A percentile compares a stretch with the other conserved stretches of the same genome.
Evolutionary conservation across 2,888 invertebrate species (phyloP).

Genomic region (Drosophila heteroneura): DNA sequence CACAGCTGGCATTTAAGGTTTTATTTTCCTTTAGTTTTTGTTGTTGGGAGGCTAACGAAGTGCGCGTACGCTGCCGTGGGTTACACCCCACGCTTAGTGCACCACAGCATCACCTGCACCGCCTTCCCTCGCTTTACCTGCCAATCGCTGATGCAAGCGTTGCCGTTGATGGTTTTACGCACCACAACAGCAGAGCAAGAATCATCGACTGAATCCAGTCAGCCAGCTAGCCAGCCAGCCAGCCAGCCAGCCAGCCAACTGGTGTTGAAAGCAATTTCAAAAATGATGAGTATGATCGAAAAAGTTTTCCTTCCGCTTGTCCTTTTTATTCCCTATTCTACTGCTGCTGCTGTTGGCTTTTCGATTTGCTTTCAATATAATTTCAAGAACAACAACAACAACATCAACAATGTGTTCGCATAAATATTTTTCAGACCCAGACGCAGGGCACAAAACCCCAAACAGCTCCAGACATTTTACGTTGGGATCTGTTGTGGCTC

Average conservation of each 20-base stretch:
- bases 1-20: conserved; percentile 20
- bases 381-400: conserved; percentile 34
- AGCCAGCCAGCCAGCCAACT: conserved; percentile 60
- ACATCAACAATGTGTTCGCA: conserved; percentile 53
- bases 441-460: conserved; percentile 7
- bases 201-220: conserved; percentile 4
- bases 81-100: conserved; percentile 66
- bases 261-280: conserved; percentile 85
- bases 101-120: conserved; percentile 21
- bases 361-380: conserved; percentile 78
- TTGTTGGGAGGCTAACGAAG: conserved; percentile 63
- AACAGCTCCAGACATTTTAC: conserved; percentile 14
- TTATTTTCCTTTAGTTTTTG: background rate
- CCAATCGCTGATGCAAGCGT: conserved; percentile 65
- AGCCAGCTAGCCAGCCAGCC: conserved; percentile 33
- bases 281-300: conserved; percentile 84
- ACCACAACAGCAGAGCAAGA: conserved; percentile 40
- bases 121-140: conserved; percentile 34
- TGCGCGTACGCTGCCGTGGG: conserved; percentile 71
- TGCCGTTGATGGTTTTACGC: conserved; percentile 79
- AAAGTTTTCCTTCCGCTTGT: conserved; percentile 54
- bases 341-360: conserved; percentile 66
- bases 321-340: conserved; percentile 14
- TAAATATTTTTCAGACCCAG: conserved; percentile 55
- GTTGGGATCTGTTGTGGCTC: conserved; percentile 10